Percentiles rank a stretch among this genome's conserved stretches.
These are phyloP conservation scores for Pseudomyrmex pallidus DNA, from an alignment of 1,140 invertebrate species.

Conservation along the genomic window DNA sequence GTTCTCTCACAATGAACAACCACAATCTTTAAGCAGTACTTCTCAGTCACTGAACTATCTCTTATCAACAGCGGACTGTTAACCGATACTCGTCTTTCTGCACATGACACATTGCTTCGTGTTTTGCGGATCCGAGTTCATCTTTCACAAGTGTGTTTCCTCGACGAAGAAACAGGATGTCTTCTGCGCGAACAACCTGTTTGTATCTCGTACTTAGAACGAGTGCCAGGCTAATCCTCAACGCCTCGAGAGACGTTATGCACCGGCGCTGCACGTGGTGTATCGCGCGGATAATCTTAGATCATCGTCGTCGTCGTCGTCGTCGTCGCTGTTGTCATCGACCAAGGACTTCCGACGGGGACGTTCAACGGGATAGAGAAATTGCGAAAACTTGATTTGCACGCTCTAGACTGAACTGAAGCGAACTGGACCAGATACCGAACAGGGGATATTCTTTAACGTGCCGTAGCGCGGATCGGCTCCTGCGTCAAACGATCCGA, in stretches of 20 bases:
- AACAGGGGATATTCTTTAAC: constrained; percentile 52
- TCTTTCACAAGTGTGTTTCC: background rate
- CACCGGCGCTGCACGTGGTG: background rate
- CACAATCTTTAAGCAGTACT: constrained; percentile 40
- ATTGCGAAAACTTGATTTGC: background rate
- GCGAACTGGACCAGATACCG: background rate
- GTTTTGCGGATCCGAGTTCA: background rate
- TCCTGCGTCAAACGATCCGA: constrained; percentile 42
- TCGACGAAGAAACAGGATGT: constrained; percentile 5
- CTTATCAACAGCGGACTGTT: background rate
- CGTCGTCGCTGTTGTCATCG: background rate
- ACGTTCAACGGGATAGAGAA: background rate
- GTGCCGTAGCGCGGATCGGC: constrained; percentile 26
- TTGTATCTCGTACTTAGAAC: background rate
- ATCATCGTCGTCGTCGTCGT: constrained; percentile 4
- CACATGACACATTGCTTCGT: constrained; percentile 58
- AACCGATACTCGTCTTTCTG: background rate
- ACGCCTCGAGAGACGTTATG: background rate
- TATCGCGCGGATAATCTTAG: constrained; percentile 24
- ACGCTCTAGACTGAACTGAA: background rate
- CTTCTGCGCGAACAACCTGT: background rate
- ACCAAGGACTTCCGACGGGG: background rate
- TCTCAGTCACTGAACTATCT: constrained; percentile 43
- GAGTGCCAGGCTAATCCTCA: background rate
- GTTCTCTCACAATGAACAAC: constrained; percentile 11